Evolutionary conservation across 2,113 vertebrate genomes (phyloP), one percentile per base, ranked within the genome.

Genomic region (Nannobrachium achirus): DNA sequence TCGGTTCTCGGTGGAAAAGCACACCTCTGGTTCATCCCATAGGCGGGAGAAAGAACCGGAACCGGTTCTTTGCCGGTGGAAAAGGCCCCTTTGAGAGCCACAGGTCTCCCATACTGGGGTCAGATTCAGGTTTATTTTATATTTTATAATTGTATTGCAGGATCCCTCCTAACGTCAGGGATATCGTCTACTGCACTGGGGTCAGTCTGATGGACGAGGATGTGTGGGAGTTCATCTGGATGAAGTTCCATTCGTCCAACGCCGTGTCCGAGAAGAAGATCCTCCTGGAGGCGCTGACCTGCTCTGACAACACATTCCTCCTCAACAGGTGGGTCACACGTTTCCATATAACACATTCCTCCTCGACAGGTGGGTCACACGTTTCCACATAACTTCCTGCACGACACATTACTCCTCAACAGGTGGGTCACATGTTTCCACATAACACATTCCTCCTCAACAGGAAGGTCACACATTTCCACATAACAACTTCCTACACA

Each of bases 211-310:
- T 99, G 92, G 98, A 99, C 82, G 97, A 99, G 89, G 97, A 98
- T 71, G 96, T 99, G 66, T 99, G 98, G 98, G 98, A 99, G 82
- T 99, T 99, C 86, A 96, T 99, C 81, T 99, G 97, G 97, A 99
- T 98, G 96, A 99, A 99, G 92, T 99, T 98, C 76, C 97, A 98
- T 90, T 98, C 96, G 2, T 94, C 94, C 8, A 94, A 87, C 9
- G 95, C 95, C 7, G 90, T 98, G 1, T 98, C 97, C 0, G 97
- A 98, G 89, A 98, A 98, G 90, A 99, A 98, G 90, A 95, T 98
- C 81, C 88, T 99, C 33, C 87, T 98, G 89, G 96, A 98, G 91
- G 96, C 96, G 38, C 93, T 98, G 86, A 98, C 98, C 76, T 98
- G 97, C 89, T 98, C 97, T 9, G 96, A 97, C 89, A 95, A 96